Evolutionary conservation across 2,113 vertebrate species (phyloP).

Genomic region (Ptyas mucosa): DNA sequence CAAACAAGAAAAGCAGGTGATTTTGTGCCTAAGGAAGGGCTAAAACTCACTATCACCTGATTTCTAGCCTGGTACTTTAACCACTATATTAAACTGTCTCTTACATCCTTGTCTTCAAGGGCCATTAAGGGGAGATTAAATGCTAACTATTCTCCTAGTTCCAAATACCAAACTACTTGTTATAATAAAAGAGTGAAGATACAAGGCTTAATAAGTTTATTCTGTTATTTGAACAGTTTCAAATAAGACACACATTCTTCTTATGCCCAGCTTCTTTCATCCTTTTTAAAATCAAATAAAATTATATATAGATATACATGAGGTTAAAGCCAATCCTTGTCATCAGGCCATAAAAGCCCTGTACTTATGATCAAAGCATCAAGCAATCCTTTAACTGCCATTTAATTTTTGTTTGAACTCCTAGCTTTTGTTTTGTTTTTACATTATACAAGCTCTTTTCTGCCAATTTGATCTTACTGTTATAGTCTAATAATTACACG

Average conservation of each 20-base stretch:
- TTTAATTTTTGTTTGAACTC: conserved; percentile 62
- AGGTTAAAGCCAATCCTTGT: conserved; percentile 64
- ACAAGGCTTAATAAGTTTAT: background rate
- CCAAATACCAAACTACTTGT: background rate
- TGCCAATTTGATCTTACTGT: conserved; percentile 36
- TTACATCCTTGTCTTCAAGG: background rate
- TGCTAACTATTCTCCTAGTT: background rate
- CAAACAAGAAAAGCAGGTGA: background rate
- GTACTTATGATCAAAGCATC: conserved; percentile 63
- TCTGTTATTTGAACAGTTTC: background rate
- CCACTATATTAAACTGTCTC: background rate
- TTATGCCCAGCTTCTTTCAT: background rate
- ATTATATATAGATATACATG: conserved; percentile 56
- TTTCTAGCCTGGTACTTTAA: background rate
- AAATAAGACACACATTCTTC: background rate
- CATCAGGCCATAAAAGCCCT: conserved; percentile 55
- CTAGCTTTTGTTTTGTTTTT: conserved; percentile 55
- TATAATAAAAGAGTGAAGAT: background rate
- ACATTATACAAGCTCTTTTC: conserved; percentile 30
- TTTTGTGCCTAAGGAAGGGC: background rate
- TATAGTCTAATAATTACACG: conserved; percentile 52
- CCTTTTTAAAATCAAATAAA: conserved; percentile 44
- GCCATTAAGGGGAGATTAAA: background rate
- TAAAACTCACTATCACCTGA: background rate
- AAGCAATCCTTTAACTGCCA: conserved; percentile 47